Percentiles rank a stretch among this genome's conserved stretches.
These are phyloP conservation scores for Platycheirus rosarum DNA, from an alignment of 2,888 invertebrate species.

Conservation along the genomic window DNA sequence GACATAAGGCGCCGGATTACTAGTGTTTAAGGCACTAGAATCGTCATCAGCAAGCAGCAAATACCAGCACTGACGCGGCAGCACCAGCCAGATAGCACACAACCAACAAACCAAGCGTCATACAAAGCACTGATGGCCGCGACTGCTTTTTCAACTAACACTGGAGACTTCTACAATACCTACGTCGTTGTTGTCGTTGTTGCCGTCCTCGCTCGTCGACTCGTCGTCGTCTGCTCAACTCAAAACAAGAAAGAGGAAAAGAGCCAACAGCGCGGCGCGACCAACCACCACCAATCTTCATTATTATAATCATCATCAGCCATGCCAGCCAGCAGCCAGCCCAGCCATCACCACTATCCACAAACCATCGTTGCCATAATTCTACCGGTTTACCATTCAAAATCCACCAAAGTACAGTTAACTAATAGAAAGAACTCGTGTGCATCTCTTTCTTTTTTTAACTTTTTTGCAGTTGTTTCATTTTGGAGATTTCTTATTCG, in stretches of 20 bases:
- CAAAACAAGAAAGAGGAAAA: constrained; percentile 30
- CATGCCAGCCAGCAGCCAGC: constrained; percentile 12
- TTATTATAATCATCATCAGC: constrained; percentile 52
- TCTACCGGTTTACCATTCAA: constrained; percentile 57
- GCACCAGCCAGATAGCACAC: constrained; percentile 65
- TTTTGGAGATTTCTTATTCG: constrained; percentile 13
- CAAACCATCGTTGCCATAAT: constrained; percentile 26
- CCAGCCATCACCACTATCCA: constrained; percentile 23
- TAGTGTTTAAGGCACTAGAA: constrained; percentile 62
- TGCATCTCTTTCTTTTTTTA: constrained; percentile 19
- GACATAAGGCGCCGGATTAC: constrained; percentile 65
- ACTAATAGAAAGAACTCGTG: constrained; percentile 54
- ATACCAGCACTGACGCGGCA: constrained; percentile 73
- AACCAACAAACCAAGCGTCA: constrained; percentile 74
- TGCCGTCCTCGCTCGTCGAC: neutral
- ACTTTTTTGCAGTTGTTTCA: constrained; percentile 6
- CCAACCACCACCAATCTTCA: constrained; percentile 50
- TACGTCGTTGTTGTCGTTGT: constrained; percentile 10
- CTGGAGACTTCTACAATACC: constrained; percentile 35
- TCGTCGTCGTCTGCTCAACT: constrained; percentile 9
- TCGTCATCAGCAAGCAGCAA: constrained; percentile 68
- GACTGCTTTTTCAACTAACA: constrained; percentile 54
- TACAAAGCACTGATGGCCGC: constrained; percentile 68
- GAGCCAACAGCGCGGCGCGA: constrained; percentile 34
- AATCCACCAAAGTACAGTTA: constrained; percentile 72